Conservation (phyloP, 2,888 invertebrate species). For the Heliconius hortense region DNA sequence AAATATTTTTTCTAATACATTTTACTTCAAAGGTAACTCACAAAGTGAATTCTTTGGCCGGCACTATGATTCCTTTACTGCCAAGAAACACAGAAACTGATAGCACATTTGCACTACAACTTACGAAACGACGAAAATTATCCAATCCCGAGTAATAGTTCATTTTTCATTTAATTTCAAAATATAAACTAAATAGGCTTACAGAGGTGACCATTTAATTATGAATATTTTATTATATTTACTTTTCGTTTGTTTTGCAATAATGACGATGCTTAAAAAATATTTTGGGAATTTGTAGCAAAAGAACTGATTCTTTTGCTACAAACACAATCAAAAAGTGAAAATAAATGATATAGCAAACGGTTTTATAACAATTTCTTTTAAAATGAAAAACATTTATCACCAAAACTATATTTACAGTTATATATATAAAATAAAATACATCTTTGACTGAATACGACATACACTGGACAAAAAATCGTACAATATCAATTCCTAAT, state of each 20-base stretch:
- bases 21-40: conserved; percentile 52
- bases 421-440: not conserved
- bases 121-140: conserved; percentile 49
- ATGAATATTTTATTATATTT: not conserved
- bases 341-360: no score
- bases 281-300: no score
- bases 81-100: conserved; percentile 60
- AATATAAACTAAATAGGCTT: not conserved
- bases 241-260: no score
- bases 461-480: not conserved
- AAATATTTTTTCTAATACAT: no score
- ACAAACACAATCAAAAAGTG: no score
- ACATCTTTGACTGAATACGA: not conserved
- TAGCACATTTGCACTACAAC: conserved; percentile 50
- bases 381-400: no score
- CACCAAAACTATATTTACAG: no score
- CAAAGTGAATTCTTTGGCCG: conserved; percentile 63
- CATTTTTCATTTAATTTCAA: not conserved
- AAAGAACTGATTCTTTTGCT: no score
- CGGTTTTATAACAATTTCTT: no score
- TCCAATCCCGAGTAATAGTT: conserved; percentile 54
- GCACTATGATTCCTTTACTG: conserved; percentile 65
- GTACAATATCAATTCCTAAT: not conserved
- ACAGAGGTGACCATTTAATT: not conserved
- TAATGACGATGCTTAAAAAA: no score